Evolutionary conservation across 2,113 vertebrate species (phyloP).

Genomic region (Oryctolagus cuniculus): mOryCun1.1 NC_091432.1:234811001-234811500

Average conservation of each 20-base stretch:
- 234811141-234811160: not conserved
- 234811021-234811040: fast-evolving
- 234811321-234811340: not conserved
- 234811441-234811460: not conserved
- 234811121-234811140: not conserved
- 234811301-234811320: too few relatives aligned
- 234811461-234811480: not conserved
- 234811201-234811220: not conserved
- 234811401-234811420: not conserved
- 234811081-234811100: not conserved
- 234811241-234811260: not conserved
- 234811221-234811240: not conserved
- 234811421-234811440: not conserved
- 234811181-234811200: not conserved
- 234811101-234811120: not conserved
- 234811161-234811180: too few relatives aligned
- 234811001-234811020: not conserved
- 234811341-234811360: not conserved
- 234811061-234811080: not conserved
- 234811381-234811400: not conserved
- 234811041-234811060: not conserved
- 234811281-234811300: not conserved
- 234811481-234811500: too few relatives aligned
- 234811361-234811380: not conserved
- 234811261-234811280: not conserved